A percentile compares a stretch with the other conserved stretches of the same genome.
Conservation (phyloP, 2,113 vertebrate genomes). For the Calidris pugnax region DNA sequence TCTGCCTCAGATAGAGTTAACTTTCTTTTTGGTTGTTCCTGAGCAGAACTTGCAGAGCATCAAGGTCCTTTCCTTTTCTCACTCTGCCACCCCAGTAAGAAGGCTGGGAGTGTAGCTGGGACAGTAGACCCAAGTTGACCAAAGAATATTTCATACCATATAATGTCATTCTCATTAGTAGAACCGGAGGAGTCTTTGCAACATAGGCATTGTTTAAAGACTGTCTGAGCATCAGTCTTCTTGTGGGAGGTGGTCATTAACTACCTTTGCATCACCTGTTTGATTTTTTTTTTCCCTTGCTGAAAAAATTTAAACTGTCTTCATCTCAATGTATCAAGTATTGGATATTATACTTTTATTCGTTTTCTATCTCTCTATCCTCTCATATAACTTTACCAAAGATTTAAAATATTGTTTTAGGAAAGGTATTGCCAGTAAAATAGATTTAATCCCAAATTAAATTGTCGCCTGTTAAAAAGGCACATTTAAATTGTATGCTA, state of each 20-base stretch:
- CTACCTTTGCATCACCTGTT: neutral
- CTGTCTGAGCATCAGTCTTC: neutral
- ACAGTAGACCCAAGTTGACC: neutral
- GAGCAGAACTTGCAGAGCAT: neutral
- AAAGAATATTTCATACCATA: neutral
- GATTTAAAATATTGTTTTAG: neutral
- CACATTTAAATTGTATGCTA: neutral
- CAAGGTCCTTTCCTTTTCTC: neutral
- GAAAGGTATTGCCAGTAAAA: neutral
- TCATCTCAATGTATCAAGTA: neutral
- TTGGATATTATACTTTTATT: neutral
- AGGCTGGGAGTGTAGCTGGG: neutral
- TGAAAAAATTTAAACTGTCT: neutral
- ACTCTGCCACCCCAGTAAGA: neutral
- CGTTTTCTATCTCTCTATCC: neutral
- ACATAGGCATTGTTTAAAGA: neutral
- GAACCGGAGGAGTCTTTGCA: neutral
- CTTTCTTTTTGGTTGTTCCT: neutral
- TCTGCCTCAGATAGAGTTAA: neutral
- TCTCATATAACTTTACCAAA: neutral
- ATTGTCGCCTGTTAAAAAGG: neutral
- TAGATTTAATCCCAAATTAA: neutral
- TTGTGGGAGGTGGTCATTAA: neutral
- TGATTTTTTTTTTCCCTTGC: neutral
- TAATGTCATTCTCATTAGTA: neutral